A percentile compares a stretch with the other conserved stretches of the same genome.
phyloP scores from a whole-genome alignment of 2,113 vertebrate species.

The Dipodomys merriami region DNA sequence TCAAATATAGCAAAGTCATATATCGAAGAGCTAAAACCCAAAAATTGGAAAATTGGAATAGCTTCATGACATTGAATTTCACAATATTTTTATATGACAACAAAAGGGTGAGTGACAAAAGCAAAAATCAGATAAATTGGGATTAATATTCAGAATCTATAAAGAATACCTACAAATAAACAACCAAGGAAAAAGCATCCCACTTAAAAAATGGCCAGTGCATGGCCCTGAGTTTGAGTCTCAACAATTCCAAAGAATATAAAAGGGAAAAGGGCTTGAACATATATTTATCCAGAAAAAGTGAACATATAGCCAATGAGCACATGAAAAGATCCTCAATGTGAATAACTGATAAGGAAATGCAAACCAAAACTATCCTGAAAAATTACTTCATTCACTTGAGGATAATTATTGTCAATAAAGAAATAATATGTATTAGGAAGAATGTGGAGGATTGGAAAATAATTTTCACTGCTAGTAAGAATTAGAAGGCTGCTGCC shows the following conservation, averaged over 20 bases:
- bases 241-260: not conserved
- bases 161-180: not conserved
- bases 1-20: not conserved
- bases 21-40: not conserved
- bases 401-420: not conserved
- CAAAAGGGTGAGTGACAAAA: not conserved
- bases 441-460: not conserved
- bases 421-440: not conserved
- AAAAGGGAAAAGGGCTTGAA: not conserved
- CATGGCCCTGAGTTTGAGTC: not conserved
- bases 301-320: not conserved
- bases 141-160: not conserved
- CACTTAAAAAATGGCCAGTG: not conserved
- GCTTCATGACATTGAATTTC: not conserved
- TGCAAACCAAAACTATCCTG: not conserved
- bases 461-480: not conserved
- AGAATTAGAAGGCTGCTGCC: not conserved
- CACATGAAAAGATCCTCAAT: not conserved
- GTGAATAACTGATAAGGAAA: not conserved
- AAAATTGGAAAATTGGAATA: not conserved
- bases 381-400: not conserved
- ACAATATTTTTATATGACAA: not conserved
- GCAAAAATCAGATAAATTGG: not conserved
- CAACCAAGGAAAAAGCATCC: not conserved
- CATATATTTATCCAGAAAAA: not conserved